Evolutionary conservation across 2,797 vertebrate species (phyloP), one percentile per base, ranked within the genome.

Genomic region (Spheniscus humboldti): DNA sequence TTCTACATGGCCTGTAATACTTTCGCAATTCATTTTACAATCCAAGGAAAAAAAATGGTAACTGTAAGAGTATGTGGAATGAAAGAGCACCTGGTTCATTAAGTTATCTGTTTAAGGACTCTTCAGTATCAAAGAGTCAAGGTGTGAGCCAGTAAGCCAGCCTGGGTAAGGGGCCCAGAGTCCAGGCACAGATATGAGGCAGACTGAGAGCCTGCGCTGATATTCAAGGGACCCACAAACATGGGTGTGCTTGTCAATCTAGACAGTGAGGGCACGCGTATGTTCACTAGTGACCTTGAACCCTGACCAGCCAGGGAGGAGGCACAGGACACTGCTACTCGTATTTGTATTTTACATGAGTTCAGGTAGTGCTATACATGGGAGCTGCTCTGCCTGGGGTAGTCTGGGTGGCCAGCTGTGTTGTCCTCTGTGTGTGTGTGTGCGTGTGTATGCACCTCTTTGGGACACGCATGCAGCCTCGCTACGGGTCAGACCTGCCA

Each of bases 361-460:
- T 35, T 91, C 84, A 52, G 35, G 25, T 3, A 52, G 15, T 7
- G 24, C 43, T 81, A 13, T 1, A 16, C 5, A 4, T 1, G 19
- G n/a, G 6, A 67, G 41, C 25, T 62, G 52, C 72, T 63, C 39
- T 66, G 57, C 55, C 33, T 45, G 50, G 24, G 12, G 2, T 8
- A 55, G 39, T 16, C 47, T 50, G 33, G 8, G 30, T 14, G 20
- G 43, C 43, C 68, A 76, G 13, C 11, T 48, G 14, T 10, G 37
- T 0, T 60, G 28, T 5, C 8, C 1, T 11, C 6, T 2, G 1
- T n/a, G 17, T 12, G 1, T 37, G 18, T 27, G 16, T 31, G 23
- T 3, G 35, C 35, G 35, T 35, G 35, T 0, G 5, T 3, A 13
- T 2, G 6, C 50, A 82, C 8, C 5, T 27, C 20, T 19, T 41